These are phyloP conservation scores for Scaptomyza polygonia DNA, from an alignment of 2,888 invertebrate genomes.

Conservation along the genomic window DNA sequence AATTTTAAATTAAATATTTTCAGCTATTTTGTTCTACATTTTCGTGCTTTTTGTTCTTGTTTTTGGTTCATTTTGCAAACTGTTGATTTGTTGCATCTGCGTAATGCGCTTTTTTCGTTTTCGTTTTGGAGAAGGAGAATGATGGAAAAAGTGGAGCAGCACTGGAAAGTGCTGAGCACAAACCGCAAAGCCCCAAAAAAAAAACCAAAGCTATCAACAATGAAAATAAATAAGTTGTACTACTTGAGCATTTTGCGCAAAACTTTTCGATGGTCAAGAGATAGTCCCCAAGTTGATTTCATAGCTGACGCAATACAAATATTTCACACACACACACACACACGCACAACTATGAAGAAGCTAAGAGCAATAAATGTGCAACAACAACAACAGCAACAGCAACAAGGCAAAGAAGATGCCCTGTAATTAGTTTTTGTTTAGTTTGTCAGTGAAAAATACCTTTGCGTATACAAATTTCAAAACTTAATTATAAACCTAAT, in stretches of 20 bases:
- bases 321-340: slow-evolving; percentile 28
- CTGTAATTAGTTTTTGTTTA: neutral
- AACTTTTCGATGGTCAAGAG: slow-evolving; percentile 53
- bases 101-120: slow-evolving; percentile 20
- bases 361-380: slow-evolving; percentile 26
- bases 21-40: slow-evolving; percentile 12
- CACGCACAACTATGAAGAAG: slow-evolving; percentile 34
- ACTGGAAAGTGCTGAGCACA: neutral
- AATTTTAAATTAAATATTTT: slow-evolving; percentile 71
- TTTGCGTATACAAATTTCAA: too few species aligned
- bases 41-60: neutral
- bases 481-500: too few species aligned
- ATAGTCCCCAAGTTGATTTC: slow-evolving; percentile 33
- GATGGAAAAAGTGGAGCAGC: too few species aligned
- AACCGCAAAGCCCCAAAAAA: slow-evolving; percentile 26
- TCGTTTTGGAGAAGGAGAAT: neutral
- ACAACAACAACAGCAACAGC: slow-evolving; percentile 2
- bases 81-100: slow-evolving; percentile 41
- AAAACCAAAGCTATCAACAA: slow-evolving; percentile 59
- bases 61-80: neutral
- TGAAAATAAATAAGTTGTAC: slow-evolving; percentile 68
- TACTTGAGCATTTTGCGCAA: slow-evolving; percentile 30
- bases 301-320: slow-evolving; percentile 39
- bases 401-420: neutral
- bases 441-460: neutral